Conservation (phyloP, 1,140 invertebrate species). For the Caerostris darwini region DNA sequence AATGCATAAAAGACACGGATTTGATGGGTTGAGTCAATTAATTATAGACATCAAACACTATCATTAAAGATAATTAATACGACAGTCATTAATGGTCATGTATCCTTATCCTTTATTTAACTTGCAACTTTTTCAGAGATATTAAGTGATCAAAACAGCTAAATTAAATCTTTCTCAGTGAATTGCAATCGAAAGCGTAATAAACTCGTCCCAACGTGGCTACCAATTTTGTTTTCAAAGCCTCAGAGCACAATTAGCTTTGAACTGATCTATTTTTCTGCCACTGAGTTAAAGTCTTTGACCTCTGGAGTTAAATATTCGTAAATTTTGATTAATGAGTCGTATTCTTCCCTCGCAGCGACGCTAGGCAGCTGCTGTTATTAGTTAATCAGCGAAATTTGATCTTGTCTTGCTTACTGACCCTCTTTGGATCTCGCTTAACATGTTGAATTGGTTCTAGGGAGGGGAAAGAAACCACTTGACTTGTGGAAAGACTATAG, state of each 20-base stretch:
- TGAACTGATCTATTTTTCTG: background rate
- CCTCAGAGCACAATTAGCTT: background rate
- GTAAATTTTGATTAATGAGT: constrained; percentile 24
- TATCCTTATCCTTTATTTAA: too few relatives aligned
- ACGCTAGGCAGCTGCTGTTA: background rate
- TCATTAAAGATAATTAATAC: too few relatives aligned
- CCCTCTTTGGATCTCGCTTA: background rate
- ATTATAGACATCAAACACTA: too few relatives aligned
- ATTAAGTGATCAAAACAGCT: too few relatives aligned
- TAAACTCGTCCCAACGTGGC: too few relatives aligned
- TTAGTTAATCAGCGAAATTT: background rate
- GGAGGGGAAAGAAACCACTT: background rate
- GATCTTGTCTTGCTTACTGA: background rate
- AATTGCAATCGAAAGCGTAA: too few relatives aligned
- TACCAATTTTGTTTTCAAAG: background rate
- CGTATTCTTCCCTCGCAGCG: background rate
- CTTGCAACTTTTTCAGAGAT: too few relatives aligned
- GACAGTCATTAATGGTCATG: too few relatives aligned
- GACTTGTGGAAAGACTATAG: background rate
- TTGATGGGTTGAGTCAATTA: too few relatives aligned
- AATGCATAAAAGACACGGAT: too few relatives aligned
- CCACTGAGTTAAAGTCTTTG: background rate
- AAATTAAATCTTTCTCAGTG: too few relatives aligned
- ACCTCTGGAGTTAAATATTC: background rate
- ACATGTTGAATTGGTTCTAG: background rate